Evolutionary conservation across 2,888 invertebrate species (phyloP).

Genomic region (Xestia c-nigrum): DNA sequence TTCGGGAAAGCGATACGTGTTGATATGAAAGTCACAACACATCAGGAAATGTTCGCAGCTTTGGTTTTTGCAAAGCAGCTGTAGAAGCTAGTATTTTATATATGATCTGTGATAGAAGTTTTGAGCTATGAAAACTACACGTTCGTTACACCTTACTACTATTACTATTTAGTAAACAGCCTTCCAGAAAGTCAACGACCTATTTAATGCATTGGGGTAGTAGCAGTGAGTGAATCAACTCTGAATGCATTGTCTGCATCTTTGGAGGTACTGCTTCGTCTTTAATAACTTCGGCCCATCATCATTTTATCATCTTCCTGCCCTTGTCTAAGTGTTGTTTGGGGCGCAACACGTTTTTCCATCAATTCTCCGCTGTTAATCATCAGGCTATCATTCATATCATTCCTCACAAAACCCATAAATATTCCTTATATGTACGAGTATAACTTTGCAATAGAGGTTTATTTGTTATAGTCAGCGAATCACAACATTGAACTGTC

Average conservation of each 20-base stretch:
- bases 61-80: constrained; percentile 12
- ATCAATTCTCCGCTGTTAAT: no score
- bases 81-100: constrained; percentile 1
- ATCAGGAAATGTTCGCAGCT: constrained; percentile 23
- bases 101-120: not conserved
- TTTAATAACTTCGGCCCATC: not conserved
- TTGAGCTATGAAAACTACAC: not conserved
- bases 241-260: not conserved
- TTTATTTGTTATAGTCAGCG: not conserved
- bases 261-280: not conserved
- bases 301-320: no score
- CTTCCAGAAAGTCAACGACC: not conserved
- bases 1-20: constrained; percentile 57
- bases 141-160: not conserved
- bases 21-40: constrained; percentile 54
- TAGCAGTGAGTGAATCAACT: not conserved
- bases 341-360: no score
- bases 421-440: not conserved
- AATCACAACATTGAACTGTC: not conserved
- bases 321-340: no score
- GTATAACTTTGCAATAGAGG: not conserved
- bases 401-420: no score
- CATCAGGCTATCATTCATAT: no score
- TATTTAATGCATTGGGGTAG: not conserved
- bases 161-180: not conserved